Evolutionary conservation across 1,140 invertebrate species (phyloP), one percentile per base, ranked within the genome.

Genomic region (Epicauta chinensis): DNA sequence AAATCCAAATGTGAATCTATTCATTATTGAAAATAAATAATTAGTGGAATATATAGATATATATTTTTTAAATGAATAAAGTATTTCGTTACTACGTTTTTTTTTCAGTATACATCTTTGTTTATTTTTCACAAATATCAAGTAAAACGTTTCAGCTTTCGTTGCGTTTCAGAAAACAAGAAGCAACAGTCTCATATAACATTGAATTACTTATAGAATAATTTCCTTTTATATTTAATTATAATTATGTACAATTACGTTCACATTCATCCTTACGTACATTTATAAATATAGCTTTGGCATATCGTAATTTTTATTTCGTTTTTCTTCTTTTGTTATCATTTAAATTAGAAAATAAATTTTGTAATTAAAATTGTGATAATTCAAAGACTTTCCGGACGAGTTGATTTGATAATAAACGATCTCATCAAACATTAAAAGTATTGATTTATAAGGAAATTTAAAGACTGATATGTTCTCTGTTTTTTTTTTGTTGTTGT

Each of bases 141-240:
- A 23, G 1, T 62, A 59, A 59, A 62, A 59, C 44, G 41, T 55
- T 23, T 34, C 32, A 34, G 12, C 3, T n/a, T 52, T 38, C 47
- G 53, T 58, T 61, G 48, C 55, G 50, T 34, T 34, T 34, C 11
- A 11, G 10, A 34, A 34, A 34, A 61, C 56, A 57, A 59, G 56
- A 63, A 63, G 66, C 64, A 69, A 69, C 65, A 69, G 64, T 69
- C 67, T 67, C 62, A 23, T 23, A 59, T 67, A 68, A 68, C 65
- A 68, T 67, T 56, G 61, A 66, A 64, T 66, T 65, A 11, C 60
- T 65, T 65, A 65, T 60, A 55, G 40, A 52, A 49, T 43, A 51
- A 15, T 23, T 23, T 23, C 23, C 23, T 23, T 23, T 23, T 23
- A 23, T 23, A 1, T 5, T 23, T 23, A 23, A 5, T 5, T 5